Base-by-base conservation (phyloP, 2,888 invertebrate genomes). In the Omphaloscelis lunosa region DNA sequence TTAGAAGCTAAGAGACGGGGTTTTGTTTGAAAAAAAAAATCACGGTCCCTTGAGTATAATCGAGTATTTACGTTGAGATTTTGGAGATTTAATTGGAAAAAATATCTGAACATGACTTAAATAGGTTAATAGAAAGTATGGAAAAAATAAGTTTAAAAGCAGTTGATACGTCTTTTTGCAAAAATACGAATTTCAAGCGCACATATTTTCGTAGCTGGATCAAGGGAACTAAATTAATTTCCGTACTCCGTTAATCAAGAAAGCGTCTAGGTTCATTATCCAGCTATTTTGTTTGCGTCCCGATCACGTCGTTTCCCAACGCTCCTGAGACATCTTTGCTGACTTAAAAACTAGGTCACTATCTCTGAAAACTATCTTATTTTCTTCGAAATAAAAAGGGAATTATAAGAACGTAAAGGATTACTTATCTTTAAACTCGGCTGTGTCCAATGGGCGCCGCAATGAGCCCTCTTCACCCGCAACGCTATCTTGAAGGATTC, bases 191-290 rank as follows among this genome's bases (percentile, higher is more conserved):
- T 45, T 62, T 72, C 27, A 59, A 72, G 62, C 29, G 63, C 58
- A 56, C 70, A 83, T 80, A 83, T 77, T 83, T 84, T 67, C 69
- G 72, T 70, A 79, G 71, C 75, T 72, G 67, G 62, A 76, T 69
- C 67, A 67, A 72, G 62, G 68, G 67, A 75, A 75, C 72, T 72
- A 86, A 82, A 75, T 85, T 78, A 84, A 85, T 79, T 80, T 83
- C 34, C 66, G 66, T 65, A 66, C 72, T 77, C 62, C 61, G 77
- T 85, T 86, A 83, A 85, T 86, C 79, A 84, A 79, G 86, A 78
- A 73, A 86, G 81, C 82, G 80, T 80, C 81, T 75, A 74, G 81
- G 70, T 83, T 85, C 83, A 84, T 88, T 88, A 88, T 75, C 75
- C 82, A 53, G 62, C 80, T 80, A 81, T 85, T 86, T 89, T 82